Percentiles rank a stretch among this genome's conserved stretches.
phyloP scores from a whole-genome alignment of 1,140 invertebrate species.

The Drosophila repletoides region DNA sequence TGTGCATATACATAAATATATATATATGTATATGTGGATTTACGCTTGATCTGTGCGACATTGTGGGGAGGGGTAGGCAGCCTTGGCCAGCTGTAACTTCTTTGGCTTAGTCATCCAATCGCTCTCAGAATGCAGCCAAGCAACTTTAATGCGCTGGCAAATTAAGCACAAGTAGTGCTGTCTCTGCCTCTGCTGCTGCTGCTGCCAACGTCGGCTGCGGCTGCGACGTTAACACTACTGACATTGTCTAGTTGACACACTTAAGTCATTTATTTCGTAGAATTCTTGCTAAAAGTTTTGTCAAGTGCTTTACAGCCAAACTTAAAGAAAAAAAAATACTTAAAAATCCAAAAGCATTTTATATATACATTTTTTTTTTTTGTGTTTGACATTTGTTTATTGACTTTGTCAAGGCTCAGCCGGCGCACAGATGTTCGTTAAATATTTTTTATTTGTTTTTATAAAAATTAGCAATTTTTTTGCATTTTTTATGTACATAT shows the following conservation, averaged over 20 bases:
- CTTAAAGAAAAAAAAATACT: constrained; percentile 16
- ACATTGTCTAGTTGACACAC: constrained; percentile 79
- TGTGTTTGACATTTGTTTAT: constrained; percentile 58
- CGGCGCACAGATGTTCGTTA: constrained; percentile 32
- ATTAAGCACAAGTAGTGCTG: constrained; percentile 67
- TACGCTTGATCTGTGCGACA: constrained; percentile 38
- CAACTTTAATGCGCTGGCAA: constrained; percentile 67
- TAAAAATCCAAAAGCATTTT: constrained; percentile 12
- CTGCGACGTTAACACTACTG: constrained; percentile 46
- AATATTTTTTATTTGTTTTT: constrained; percentile 8
- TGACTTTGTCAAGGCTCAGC: constrained; percentile 60
- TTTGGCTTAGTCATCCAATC: constrained; percentile 74
- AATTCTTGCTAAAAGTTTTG: constrained; percentile 65
- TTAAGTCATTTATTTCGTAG: constrained; percentile 73
- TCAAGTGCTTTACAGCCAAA: constrained; percentile 60
- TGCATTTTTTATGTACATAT: no score
- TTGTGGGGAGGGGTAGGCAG: constrained; percentile 29
- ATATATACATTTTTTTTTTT: constrained; percentile 21
- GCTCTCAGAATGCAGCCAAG: constrained; percentile 68
- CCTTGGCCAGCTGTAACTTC: constrained; percentile 67
- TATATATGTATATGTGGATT: not conserved
- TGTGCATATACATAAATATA: not conserved
- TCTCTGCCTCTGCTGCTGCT: constrained; percentile 2
- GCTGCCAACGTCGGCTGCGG: constrained; percentile 1
- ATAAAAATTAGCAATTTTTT: not conserved